Base-by-base conservation (phyloP, 2,888 invertebrate species). In the Hermodice carunculata region DNA sequence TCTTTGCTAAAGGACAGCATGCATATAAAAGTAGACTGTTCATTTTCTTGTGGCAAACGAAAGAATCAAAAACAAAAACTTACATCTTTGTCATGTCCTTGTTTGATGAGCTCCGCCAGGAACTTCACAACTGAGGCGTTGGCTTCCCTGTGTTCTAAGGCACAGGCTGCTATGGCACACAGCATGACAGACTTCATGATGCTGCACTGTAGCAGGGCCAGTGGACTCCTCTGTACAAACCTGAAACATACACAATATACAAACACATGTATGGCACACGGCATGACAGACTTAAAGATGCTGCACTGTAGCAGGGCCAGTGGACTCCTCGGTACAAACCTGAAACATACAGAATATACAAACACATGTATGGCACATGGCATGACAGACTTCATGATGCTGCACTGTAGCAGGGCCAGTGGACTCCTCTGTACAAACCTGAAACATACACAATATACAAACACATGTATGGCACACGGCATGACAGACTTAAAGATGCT, bases 121-220 rank as follows among this genome's bases (percentile, higher is more conserved):
- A 98, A 98, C 88, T 96, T 96, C 92, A 96, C 95, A 52, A 98
- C 96, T 49, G 96, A 95, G 61, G 93, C 92, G 88, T 96, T 97
- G 26, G 98, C 97, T 83, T 98, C 97, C 85, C 93, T 92, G 87
- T 98, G 98, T 85, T 98, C 96, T 59, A 98, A 89, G 6, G 91
- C 89, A 70, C 93, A 91, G 1, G 96, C 94, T 74, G 93, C 89
- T 48, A 93, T 87, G 43, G 93, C 95, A 86, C 95, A 94, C 80
- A 92, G 92, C 74, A 96, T 87, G 73, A 96, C 92, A 6, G 91
- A 90, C 34, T 90, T 89, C 56, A 94, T 88, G 34, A 93, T 90
- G 14, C 91, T 88, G 73, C 92, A 92, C 76, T 91, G 91, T 69
- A 99, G 89, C 86, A 98, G 94, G 74, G 91, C 90, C 34, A 92